Percentiles rank a stretch among this genome's conserved stretches.
Evolutionary conservation across 2,797 vertebrate species (phyloP).

Genomic region (Hypotaenidia philippensis): DNA sequence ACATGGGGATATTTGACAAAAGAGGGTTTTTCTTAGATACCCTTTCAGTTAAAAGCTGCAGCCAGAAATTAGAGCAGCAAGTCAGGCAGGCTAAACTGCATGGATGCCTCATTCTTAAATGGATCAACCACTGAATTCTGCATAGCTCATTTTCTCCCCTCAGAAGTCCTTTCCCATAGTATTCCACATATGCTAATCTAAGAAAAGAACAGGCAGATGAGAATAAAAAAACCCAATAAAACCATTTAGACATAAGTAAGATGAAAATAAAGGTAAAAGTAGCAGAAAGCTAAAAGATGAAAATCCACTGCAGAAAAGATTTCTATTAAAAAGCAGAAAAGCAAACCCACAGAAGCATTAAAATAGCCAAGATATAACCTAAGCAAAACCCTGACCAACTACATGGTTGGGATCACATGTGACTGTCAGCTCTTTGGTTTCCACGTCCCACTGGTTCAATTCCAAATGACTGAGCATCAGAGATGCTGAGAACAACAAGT

Average conservation of each 20-base stretch:
- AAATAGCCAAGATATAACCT: not conserved
- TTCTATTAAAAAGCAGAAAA: not conserved
- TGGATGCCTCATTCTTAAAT: not conserved
- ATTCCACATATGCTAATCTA: not conserved
- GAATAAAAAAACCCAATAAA: not conserved
- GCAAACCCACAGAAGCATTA: not conserved
- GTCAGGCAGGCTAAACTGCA: not conserved
- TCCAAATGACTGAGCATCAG: not conserved
- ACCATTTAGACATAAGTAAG: not conserved
- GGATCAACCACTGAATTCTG: not conserved
- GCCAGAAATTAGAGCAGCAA: not conserved
- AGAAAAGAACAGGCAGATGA: not conserved
- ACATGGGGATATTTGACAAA: not conserved
- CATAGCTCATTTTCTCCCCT: not conserved
- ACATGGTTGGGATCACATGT: not conserved
- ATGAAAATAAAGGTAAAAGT: not conserved
- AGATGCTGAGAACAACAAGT: not conserved
- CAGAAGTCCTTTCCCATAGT: not conserved
- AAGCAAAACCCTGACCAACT: not conserved
- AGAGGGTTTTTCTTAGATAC: not conserved
- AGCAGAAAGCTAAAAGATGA: not conserved
- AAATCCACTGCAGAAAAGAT: not conserved
- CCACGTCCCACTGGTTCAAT: not conserved
- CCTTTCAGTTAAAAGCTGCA: not conserved
- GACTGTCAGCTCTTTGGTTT: not conserved